Conservation (phyloP, 2,888 invertebrate species). For the Merodon equestris region DNA sequence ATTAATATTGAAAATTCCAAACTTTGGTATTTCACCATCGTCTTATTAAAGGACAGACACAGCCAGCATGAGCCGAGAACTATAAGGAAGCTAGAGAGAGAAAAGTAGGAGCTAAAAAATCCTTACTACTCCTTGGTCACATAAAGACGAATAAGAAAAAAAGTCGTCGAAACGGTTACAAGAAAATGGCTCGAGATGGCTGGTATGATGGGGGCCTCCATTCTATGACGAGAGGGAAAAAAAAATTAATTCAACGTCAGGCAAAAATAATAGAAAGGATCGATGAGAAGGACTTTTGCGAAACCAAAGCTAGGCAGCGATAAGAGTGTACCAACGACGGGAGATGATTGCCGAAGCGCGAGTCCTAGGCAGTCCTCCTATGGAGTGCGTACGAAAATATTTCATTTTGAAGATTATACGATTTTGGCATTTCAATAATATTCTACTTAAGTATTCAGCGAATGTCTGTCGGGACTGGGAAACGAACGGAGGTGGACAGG, state of each 20-base stretch:
- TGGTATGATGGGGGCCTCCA: too few relatives aligned
- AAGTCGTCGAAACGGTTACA: background rate
- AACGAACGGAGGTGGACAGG: slow-evolving; percentile 2
- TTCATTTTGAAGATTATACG: slow-evolving; percentile 67
- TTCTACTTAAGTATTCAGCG: slow-evolving; percentile 64
- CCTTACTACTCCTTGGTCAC: slow-evolving; percentile 56
- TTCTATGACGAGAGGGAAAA: background rate
- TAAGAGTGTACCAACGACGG: slow-evolving; percentile 31
- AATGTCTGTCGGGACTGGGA: slow-evolving; percentile 40
- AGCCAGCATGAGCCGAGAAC: background rate
- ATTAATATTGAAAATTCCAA: slow-evolving; percentile 67
- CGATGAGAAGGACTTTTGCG: slow-evolving; percentile 35
- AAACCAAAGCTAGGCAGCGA: slow-evolving; percentile 17
- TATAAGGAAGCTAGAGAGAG: background rate
- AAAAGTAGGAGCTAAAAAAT: slow-evolving; percentile 25
- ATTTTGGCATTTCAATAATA: slow-evolving; percentile 68
- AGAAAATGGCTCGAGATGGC: background rate
- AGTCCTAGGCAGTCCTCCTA: too few relatives aligned
- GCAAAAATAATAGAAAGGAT: slow-evolving; percentile 60
- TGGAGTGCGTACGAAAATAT: slow-evolving; percentile 53
- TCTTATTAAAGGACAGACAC: slow-evolving; percentile 53
- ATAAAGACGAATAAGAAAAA: slow-evolving; percentile 28
- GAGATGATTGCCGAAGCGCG: slow-evolving; percentile 33
- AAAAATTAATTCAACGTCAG: slow-evolving; percentile 57
- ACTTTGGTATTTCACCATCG: slow-evolving; percentile 53